Evolutionary conservation across 2,888 invertebrate genomes (phyloP).

Genomic region (Nesidiocoris tenuis): DNA sequence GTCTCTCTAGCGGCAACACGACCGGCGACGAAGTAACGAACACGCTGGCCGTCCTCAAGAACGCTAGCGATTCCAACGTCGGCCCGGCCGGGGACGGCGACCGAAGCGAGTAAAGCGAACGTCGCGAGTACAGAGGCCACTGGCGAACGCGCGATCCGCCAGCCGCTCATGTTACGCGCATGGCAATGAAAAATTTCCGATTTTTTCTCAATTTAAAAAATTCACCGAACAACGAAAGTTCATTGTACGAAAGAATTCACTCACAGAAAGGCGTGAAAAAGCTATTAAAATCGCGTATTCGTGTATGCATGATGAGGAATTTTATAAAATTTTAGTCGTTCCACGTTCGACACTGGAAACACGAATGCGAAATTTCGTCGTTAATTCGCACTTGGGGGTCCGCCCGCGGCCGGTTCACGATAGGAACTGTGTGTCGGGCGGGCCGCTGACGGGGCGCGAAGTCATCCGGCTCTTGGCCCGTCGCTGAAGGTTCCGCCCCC

Average conservation of each 20-base stretch:
- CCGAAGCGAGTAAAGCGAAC: constrained; percentile 15
- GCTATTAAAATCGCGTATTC: too few species aligned
- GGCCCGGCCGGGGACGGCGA: constrained; percentile 11
- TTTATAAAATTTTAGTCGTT: too few species aligned
- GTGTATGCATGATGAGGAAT: too few species aligned
- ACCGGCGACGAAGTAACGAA: constrained; percentile 19
- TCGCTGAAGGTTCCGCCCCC: constrained; percentile 10
- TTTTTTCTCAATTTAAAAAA: neutral
- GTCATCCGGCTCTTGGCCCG: neutral
- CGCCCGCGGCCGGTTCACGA: constrained; percentile 1
- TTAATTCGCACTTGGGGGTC: constrained; percentile 13
- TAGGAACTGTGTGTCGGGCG: neutral
- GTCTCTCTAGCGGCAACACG: constrained; percentile 28
- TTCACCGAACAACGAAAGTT: neutral
- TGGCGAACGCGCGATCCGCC: neutral
- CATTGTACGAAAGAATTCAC: neutral
- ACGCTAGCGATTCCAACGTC: constrained; percentile 28
- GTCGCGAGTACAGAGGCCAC: neutral
- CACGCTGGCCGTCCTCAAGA: constrained; percentile 35
- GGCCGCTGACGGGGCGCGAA: neutral
- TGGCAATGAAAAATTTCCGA: neutral
- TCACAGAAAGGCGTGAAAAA: too few species aligned
- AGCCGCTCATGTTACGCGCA: constrained; percentile 25
- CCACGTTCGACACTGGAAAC: neutral
- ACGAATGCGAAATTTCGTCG: neutral